Evolutionary conservation across 2,888 invertebrate genomes (phyloP).

Genomic region (Lochmaea capreae): DNA sequence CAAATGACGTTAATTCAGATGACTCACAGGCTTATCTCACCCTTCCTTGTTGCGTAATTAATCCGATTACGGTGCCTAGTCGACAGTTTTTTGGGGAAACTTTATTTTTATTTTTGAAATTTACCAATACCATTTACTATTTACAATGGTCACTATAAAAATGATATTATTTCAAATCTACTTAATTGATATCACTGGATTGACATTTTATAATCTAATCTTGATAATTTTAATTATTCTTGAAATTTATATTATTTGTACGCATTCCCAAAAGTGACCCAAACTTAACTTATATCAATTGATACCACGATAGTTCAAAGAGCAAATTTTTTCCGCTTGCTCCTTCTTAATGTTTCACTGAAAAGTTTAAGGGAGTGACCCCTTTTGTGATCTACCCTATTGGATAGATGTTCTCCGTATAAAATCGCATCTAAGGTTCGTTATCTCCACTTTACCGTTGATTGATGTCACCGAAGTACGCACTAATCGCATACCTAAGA

Average conservation of each 20-base stretch:
- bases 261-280: no score
- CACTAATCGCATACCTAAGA: conserved; percentile 63
- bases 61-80: conserved; percentile 57
- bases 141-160: no score
- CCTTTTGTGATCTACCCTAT: conserved; percentile 13
- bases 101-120: neutral
- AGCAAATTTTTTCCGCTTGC: neutral
- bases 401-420: conserved; percentile 40
- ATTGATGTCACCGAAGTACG: conserved; percentile 61
- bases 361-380: conserved; percentile 26
- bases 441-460: conserved; percentile 63
- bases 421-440: conserved; percentile 57
- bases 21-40: conserved; percentile 61
- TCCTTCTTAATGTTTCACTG: conserved; percentile 13
- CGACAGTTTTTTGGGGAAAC: conserved; percentile 49
- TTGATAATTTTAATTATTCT: no score
- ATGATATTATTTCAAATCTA: no score
- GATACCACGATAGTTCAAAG: neutral
- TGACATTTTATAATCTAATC: no score
- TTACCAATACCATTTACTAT: no score
- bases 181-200: no score
- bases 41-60: conserved; percentile 59
- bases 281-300: neutral
- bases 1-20: conserved; percentile 57
- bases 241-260: no score